Percentiles rank a stretch among this genome's conserved stretches.
These are phyloP conservation scores for Ectemnius continuus DNA, from an alignment of 2,888 invertebrate species.

Conservation along the genomic window DNA sequence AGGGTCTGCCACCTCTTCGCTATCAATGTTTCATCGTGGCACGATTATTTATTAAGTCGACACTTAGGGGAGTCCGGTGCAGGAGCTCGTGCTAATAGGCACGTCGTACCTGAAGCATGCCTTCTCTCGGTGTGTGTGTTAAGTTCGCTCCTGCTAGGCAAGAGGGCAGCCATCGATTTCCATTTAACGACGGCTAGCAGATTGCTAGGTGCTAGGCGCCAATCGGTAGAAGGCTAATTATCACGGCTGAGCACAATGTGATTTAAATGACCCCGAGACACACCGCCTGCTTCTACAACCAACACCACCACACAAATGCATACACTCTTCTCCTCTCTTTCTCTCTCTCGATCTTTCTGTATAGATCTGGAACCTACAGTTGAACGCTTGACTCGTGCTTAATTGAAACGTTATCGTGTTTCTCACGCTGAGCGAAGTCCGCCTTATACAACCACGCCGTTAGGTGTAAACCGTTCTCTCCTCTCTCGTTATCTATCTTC, in stretches of 20 bases:
- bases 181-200: constrained; percentile 20
- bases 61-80: background rate
- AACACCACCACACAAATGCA: background rate
- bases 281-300: constrained; percentile 1
- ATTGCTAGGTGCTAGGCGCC: constrained; percentile 1
- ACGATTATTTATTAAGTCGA: constrained; percentile 15
- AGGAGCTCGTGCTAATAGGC: background rate
- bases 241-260: constrained; percentile 7
- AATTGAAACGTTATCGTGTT: constrained; percentile 58
- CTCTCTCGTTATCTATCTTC: constrained; percentile 20
- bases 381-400: constrained; percentile 25
- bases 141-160: constrained; percentile 13
- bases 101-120: too few relatives aligned
- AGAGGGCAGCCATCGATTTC: constrained; percentile 23
- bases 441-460: constrained; percentile 9
- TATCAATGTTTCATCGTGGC: constrained; percentile 4
- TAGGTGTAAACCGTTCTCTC: background rate
- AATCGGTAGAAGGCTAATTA: constrained; percentile 34
- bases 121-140: background rate
- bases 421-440: constrained; percentile 14
- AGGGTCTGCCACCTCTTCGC: too few relatives aligned
- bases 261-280: constrained; percentile 20
- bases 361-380: too few relatives aligned
- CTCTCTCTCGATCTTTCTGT: background rate
- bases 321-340: background rate